Percentiles rank a stretch among this genome's conserved stretches.
Evolutionary conservation across 1,140 invertebrate species (phyloP).

Genomic region (Acromyrmex heyeri): DNA sequence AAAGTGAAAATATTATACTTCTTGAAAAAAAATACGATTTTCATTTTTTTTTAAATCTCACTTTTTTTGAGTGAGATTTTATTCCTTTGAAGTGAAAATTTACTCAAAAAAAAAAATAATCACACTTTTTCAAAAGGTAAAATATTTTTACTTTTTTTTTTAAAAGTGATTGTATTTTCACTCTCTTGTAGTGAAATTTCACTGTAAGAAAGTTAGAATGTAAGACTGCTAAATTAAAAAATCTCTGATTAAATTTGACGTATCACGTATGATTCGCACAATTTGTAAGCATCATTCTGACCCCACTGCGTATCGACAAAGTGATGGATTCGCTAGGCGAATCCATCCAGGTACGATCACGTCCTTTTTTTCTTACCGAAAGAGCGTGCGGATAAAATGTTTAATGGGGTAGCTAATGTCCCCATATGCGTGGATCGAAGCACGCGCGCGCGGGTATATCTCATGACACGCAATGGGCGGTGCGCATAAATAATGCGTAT

Average conservation of each 20-base stretch:
- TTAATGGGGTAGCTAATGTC: conserved; percentile 85
- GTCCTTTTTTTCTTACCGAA: conserved; percentile 17
- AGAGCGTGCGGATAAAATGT: conserved; percentile 79
- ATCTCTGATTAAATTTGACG: background rate
- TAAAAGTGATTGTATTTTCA: no score
- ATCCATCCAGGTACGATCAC: conserved; percentile 48
- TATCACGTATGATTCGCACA: background rate
- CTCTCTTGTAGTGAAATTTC: no score
- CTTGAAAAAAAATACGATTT: no score
- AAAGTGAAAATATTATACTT: no score
- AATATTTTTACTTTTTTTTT: no score
- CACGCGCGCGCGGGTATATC: conserved; percentile 70
- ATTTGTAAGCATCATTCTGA: background rate
- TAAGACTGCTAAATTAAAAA: no score
- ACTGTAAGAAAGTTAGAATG: no score
- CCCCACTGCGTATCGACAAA: background rate
- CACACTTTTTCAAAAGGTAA: no score
- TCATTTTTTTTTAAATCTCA: no score
- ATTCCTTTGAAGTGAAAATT: no score
- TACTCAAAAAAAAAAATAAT: no score
- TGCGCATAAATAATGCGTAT: conserved; percentile 82
- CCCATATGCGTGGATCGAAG: conserved; percentile 81
- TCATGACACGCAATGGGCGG: conserved; percentile 83
- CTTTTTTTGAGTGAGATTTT: no score
- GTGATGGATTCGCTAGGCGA: conserved; percentile 63